phyloP scores from a whole-genome alignment of 1,140 invertebrate species.

The Heliconius eleuchia region DNA sequence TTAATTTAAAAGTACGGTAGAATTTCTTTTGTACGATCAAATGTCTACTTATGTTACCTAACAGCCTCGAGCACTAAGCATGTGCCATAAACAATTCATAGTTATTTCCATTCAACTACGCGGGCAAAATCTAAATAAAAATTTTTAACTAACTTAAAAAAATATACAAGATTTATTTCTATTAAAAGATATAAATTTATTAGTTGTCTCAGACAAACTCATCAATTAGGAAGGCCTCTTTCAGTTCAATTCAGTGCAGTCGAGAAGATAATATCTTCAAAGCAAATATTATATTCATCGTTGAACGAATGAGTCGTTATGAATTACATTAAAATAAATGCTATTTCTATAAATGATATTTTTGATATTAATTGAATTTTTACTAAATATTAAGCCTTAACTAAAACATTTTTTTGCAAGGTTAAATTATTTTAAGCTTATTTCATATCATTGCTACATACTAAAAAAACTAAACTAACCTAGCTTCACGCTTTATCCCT shows the following conservation, averaged over 20 bases:
- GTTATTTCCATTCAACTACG: too few species aligned
- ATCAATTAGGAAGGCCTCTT: not conserved
- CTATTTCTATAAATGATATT: not conserved
- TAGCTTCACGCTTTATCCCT: too few species aligned
- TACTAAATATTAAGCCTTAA: not conserved
- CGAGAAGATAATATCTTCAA: conserved; percentile 11
- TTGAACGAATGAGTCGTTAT: conserved; percentile 6
- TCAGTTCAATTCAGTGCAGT: not conserved
- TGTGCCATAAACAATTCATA: too few species aligned
- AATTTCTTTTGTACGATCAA: too few species aligned
- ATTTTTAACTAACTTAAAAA: too few species aligned
- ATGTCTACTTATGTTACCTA: too few species aligned
- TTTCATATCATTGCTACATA: too few species aligned
- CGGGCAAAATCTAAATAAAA: too few species aligned
- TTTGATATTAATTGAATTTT: not conserved
- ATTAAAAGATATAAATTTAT: not conserved
- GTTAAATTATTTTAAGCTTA: not conserved
- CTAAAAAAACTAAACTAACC: too few species aligned
- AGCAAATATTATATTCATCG: not conserved
- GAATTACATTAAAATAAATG: conserved; percentile 1
- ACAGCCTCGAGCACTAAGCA: too few species aligned
- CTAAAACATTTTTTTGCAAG: not conserved
- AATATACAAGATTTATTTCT: too few species aligned
- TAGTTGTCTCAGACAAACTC: not conserved
- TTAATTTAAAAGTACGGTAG: too few species aligned